Evolutionary conservation across 2,797 vertebrate genomes (phyloP), one percentile per base, ranked within the genome.

Genomic region (Pseudopleuronectes americanus): DNA sequence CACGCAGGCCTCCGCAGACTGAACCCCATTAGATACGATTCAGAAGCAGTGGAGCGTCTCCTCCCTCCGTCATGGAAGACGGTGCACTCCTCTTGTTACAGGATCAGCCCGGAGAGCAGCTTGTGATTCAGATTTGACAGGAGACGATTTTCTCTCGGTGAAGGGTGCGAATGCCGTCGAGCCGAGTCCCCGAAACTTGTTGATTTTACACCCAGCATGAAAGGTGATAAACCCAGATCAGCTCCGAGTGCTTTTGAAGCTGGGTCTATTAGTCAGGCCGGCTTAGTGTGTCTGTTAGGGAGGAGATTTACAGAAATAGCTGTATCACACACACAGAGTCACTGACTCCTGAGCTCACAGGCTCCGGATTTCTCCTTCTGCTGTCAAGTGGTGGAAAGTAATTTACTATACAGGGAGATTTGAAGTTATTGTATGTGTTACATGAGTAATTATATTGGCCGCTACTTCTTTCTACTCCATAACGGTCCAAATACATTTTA

Each of bases 191-290:
- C 17, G 64, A 74, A 79, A 82, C 43, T 2, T 83, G 80, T 84
- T 83, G 64, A 71, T 85, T 79, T 88, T 79, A 86, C 75, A 79
- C 73, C 76, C 55, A 17, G 54, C 57, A 53, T 65, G 67, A 80
- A 66, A 75, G 45, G 68, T 52, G 61, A 45, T 83, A 49, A 84
- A 75, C 63, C 74, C 74, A 63, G 64, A 80, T 85, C 48, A 84
- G 72, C 72, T 82, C 58, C 63, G 53, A 49, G 74, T 83, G 81
- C 13, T 64, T 81, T 81, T 77, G 74, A 81, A 80, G 81, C 76
- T 54, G 23, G 9, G 17, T 53, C 55, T 64, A 79, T 84, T 85
- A 87, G 83, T 84, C 77, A 86, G 71, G 68, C 59, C 71, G 69
- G 78, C 79, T 87, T 81, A 85, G 79, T 57, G 60, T 62, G 69